Conservation (phyloP, 2,797 vertebrate species). For the Chiloscyllium punctatum region DNA sequence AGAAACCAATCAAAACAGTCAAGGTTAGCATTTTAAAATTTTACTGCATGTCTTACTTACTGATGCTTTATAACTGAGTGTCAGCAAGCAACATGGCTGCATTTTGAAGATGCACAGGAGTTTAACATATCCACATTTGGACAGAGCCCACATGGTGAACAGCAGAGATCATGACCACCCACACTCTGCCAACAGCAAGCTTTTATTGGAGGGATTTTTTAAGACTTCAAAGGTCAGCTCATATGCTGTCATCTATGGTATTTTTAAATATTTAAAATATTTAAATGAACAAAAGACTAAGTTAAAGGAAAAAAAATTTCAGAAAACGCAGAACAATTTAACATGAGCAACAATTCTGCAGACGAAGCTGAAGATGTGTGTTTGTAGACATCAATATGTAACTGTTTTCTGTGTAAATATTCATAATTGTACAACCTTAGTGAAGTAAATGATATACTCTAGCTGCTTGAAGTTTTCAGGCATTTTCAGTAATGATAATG, state of each 20-base stretch:
- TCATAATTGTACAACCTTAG: background rate
- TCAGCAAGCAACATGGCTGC: no score
- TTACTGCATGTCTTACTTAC: no score
- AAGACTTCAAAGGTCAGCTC: no score
- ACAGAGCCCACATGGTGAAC: no score
- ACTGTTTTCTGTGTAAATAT: background rate
- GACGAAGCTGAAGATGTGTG: background rate
- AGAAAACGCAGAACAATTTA: background rate
- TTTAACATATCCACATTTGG: no score
- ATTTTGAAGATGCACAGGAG: no score
- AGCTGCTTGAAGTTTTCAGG: background rate
- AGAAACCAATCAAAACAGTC: background rate
- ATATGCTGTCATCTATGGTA: no score
- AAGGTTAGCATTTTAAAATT: background rate
- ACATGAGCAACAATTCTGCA: background rate
- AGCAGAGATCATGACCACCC: no score
- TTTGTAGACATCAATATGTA: background rate
- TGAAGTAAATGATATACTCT: background rate
- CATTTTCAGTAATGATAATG: background rate
- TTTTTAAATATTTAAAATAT: no score
- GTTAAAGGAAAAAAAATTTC: background rate
- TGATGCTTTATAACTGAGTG: no score
- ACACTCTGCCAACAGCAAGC: no score
- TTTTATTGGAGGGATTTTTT: no score
- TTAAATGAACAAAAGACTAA: background rate